Percentiles rank a stretch among this genome's conserved stretches.
These are phyloP conservation scores for Hemitrygon akajei DNA, from an alignment of 2,797 vertebrate genomes.

Conservation along the genomic window DNA sequence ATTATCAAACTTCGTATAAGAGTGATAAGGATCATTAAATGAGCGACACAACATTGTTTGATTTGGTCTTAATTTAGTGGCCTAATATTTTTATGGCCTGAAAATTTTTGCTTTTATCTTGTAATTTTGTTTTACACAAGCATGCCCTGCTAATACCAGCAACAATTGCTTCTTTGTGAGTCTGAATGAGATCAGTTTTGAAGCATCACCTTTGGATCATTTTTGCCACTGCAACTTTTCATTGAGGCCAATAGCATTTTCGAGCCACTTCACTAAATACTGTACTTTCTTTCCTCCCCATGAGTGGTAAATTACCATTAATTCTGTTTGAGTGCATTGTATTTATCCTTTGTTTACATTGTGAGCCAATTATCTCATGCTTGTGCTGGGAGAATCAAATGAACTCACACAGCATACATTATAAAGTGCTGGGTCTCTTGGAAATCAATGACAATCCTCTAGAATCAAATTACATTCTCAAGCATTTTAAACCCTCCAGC, in stretches of 20 bases:
- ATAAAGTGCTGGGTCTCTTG: background rate
- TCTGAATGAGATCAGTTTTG: background rate
- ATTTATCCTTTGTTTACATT: background rate
- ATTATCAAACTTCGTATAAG: background rate
- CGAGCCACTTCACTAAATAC: background rate
- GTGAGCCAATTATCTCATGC: constrained; percentile 3
- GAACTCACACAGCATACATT: background rate
- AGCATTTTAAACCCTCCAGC: background rate
- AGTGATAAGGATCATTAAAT: background rate
- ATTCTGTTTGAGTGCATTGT: background rate
- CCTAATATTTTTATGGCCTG: background rate
- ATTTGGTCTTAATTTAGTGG: background rate
- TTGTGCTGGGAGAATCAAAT: background rate
- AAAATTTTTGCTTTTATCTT: background rate
- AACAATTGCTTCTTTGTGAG: background rate
- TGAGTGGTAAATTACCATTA: background rate
- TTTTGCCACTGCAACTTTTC: background rate
- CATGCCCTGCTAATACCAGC: background rate
- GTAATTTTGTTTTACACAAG: background rate
- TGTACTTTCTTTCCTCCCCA: background rate
- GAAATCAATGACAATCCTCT: background rate
- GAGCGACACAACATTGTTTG: background rate
- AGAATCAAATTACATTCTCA: background rate
- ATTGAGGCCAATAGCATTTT: background rate
- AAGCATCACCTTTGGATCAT: background rate